Evolutionary conservation across 2,888 invertebrate genomes (phyloP), one percentile per base, ranked within the genome.

Genomic region (Timema cristinae): DNA sequence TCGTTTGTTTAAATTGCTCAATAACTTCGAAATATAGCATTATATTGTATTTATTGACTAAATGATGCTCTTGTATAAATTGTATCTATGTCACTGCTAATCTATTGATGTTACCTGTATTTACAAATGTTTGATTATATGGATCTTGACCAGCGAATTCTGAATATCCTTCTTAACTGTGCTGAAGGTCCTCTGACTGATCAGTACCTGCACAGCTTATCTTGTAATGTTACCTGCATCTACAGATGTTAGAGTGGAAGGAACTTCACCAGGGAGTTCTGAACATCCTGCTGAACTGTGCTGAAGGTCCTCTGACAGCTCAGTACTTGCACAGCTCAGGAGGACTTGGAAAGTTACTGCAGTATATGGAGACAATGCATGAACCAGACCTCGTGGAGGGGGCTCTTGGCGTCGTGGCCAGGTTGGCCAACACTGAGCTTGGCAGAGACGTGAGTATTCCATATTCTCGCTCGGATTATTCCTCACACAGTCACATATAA

Each of bases 221-320:
- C 54, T 13, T 13, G 59, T 13, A 15, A 15, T 8, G 59, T 9
- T 59, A 13, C 8, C 15, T 11, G 8, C 10, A 9, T 11, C n/a
- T 16, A 13, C 63, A 63, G 63, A 63, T 10, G n/a, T 10, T 48
- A 47, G 63, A 63, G 32, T 63, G 63, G 63, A 47, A 63, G 63
- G 63, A 63, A 9, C 63, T 63, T 13, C 63, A 63, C 47, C 63
- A 63, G 63, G 63, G 48, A 13, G 63, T 32, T 5, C 9, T 47
- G 63, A 32, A 15, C 0, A 6, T 63, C 47, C 63, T 63, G 4
- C 47, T 63, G 63, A 16, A 63, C 63, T 13, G 11, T 47, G 16
- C 63, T 6, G 10, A 63, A 6, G 32, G 48, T 13, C 63, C 63
- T 13, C 47, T 48, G 8, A 63, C 63, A 5, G 63, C 63, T 47